Base-by-base conservation (phyloP, 2,888 invertebrate species). In the Meiosimyza decipiens region DNA sequence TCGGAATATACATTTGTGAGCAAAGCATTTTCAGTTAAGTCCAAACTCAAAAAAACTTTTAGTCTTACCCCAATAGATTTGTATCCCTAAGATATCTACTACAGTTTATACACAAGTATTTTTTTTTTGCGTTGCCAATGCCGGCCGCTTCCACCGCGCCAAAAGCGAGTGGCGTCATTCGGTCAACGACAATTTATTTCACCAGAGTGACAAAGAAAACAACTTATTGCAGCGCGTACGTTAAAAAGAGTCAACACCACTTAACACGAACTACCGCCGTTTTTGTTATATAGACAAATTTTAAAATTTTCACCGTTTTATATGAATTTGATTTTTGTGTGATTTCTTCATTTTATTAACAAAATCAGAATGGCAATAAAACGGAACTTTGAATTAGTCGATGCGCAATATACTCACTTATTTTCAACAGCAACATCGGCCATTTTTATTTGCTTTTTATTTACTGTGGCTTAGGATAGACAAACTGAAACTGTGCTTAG, bases 391-490 rank as follows among this genome's bases (percentile, higher is more conserved):
- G 9, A 40, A 40, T 40, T 40, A 40, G 40, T 40, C 40, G 40
- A 40, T 40, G 40, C 40, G 49, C 49, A 62, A 16, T 49, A 78
- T 86, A 86, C 86, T 86, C 85, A 86, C 86, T 85, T 86, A 78
- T 86, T 86, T 82, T 86, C 85, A 78, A 86, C 85, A 84, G 86
- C 85, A 83, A 85, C 82, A 86, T 87, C 87, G 79, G 87, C 87
- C 87, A 87, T 87, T 86, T 85, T 87, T 72, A 76, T 73, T 74
- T 68, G 70, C 74, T 77, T 64, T 3, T 1, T 50, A 51, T 18
- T 18, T 64, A 50, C 50, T 28, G 74, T 55, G 73, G 40, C 40
- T 40, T 40, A 40, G 40, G 40, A 40, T 40, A 40, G 40, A 40
- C 9, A 40, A 74, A 65, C 69, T 71, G 71, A 50, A 73, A 75